Evolutionary conservation across 2,113 vertebrate species (phyloP), one percentile per base, ranked within the genome.

Genomic region (Hyperoodon ampullatus): DNA sequence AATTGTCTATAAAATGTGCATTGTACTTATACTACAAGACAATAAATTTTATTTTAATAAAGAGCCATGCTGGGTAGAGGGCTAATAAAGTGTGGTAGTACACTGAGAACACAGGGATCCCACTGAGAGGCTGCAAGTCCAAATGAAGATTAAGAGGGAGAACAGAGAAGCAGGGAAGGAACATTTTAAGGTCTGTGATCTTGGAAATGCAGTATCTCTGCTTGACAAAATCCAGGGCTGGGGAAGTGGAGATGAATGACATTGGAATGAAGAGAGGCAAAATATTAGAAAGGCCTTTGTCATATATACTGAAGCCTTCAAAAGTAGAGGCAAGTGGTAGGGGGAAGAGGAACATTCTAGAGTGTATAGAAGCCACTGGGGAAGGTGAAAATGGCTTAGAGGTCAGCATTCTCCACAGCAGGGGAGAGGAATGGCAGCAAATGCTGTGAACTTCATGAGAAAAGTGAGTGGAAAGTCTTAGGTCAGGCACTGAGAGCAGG

Each of bases 31-130:
- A 84, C 58, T 80, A 26, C n/a, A 83, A 33, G n/a, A 60, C 23
- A 53, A 35, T 78, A 71, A 6, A 30, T 93, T 91, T 95, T 91
- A 65, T 83, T 92, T 93, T 96, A 75, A 71, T 84, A 72, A 95
- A 93, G 86, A 80, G 13, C 63, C 35, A 16, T 50, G 18, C 28
- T 66, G 14, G 44, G 68, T 16, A 30, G 50, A 2, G 55, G 30
- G 72, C 42, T 90, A 44, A 77, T 58, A 30, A 80, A 91, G 72
- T 39, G 23, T 28, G 6, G 4, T 4, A 9, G 35, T 55, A 15
- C 16, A 3, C 4, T 82, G 65, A 68, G 33, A 68, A 55, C n/a
- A 44, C 39, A 7, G 47, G 65, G 53, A 26, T 14, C 18, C 28
- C 26, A 23, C 4, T 3, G 3, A 66, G 58, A 16, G 6, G 21